phyloP scores from a whole-genome alignment of 2,888 invertebrate species.

The Pterostichus niger region DNA sequence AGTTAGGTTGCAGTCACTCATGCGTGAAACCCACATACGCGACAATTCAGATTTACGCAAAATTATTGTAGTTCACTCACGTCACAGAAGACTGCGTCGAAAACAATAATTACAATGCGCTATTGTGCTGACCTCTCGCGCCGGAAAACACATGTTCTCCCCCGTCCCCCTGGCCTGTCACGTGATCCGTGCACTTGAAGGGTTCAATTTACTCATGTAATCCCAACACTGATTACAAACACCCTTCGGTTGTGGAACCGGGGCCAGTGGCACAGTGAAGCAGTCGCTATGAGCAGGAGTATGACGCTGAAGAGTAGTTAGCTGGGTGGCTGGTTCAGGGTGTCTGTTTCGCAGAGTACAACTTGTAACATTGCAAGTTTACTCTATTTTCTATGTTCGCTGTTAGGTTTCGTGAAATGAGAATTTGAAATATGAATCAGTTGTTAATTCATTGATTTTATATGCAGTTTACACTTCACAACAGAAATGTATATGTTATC shows the following conservation, averaged over 20 bases:
- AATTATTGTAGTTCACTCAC: background rate
- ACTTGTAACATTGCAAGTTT: too few species aligned
- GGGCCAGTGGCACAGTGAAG: too few species aligned
- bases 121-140: constrained; percentile 18
- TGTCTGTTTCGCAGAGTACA: too few species aligned
- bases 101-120: constrained; percentile 25
- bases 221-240: constrained; percentile 69
- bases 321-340: too few species aligned
- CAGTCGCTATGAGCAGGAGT: too few species aligned
- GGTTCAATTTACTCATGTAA: constrained; percentile 69
- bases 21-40: constrained; percentile 4
- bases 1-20: background rate
- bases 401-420: too few species aligned
- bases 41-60: background rate
- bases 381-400: too few species aligned
- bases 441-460: too few species aligned
- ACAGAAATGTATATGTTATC: too few species aligned
- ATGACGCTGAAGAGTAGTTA: too few species aligned
- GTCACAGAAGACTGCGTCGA: constrained; percentile 11
- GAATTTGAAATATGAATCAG: too few species aligned
- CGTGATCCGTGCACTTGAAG: constrained; percentile 64
- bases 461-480: too few species aligned
- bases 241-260: constrained; percentile 17
- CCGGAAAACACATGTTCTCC: constrained; percentile 15
- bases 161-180: constrained; percentile 5